Conservation (phyloP, 2,888 invertebrate genomes). For the Xylota sylvarum region DNA sequence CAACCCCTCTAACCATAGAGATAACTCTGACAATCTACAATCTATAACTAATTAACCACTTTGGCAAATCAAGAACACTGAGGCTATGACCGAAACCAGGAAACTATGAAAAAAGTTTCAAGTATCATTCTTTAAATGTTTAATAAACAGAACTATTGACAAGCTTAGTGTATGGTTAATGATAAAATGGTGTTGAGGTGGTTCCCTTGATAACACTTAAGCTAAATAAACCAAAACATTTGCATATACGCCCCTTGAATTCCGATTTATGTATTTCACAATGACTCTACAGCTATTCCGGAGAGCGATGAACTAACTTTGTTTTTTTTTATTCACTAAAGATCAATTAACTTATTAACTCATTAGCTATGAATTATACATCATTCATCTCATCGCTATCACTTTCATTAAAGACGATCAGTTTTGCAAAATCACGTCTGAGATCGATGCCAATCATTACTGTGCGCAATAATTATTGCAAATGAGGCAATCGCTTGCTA, state of each 20-base stretch:
- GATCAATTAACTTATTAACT: conserved; percentile 7
- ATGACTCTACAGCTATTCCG: neutral
- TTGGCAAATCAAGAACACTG: no score
- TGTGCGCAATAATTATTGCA: conserved; percentile 3
- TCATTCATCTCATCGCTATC: conserved; percentile 14
- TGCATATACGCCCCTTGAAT: neutral
- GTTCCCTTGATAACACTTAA: no score
- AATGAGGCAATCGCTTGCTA: conserved; percentile 1
- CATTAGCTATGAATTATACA: conserved; percentile 1
- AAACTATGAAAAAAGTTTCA: no score
- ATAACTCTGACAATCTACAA: no score
- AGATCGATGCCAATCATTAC: conserved; percentile 30
- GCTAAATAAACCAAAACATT: no score
- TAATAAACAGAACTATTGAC: no score
- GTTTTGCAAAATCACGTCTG: conserved; percentile 17
- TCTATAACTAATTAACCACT: no score
- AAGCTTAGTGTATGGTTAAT: no score
- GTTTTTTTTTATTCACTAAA: neutral
- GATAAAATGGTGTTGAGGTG: no score
- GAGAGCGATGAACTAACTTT: neutral
- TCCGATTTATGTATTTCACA: neutral
- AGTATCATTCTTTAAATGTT: no score
- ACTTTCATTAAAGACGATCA: conserved; percentile 3
- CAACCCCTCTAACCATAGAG: no score
- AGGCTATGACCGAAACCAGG: no score